phyloP scores from a whole-genome alignment of 2,113 vertebrate species.

The Dasyurus viverrinus region DNA sequence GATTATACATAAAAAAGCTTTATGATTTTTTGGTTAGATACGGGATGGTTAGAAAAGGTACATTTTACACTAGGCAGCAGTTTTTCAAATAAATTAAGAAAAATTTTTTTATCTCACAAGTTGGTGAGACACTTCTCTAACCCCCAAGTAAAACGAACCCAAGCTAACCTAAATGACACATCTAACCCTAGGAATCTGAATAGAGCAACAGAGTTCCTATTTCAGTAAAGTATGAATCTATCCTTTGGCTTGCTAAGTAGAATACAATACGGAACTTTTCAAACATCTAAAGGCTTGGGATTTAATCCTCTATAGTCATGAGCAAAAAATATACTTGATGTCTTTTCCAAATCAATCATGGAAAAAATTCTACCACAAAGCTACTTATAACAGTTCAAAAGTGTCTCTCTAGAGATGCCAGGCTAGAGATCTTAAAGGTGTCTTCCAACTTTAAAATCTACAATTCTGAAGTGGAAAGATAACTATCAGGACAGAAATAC shows the following conservation, averaged over 20 bases:
- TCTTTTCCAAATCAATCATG: slow-evolving; percentile 40
- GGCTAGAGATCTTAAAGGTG: background rate
- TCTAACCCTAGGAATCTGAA: background rate
- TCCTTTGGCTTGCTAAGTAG: background rate
- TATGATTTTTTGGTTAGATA: background rate
- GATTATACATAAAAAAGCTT: background rate
- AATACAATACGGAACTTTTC: background rate
- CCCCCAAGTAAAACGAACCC: background rate
- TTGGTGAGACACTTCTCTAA: background rate
- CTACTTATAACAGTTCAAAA: background rate
- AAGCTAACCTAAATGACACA: background rate
- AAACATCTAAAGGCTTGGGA: background rate
- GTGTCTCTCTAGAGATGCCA: background rate
- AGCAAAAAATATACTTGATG: slow-evolving; percentile 21
- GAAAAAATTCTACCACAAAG: slow-evolving; percentile 29
- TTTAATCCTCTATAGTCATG: slow-evolving; percentile 31
- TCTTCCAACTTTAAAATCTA: background rate
- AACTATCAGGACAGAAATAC: background rate
- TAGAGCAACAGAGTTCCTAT: background rate
- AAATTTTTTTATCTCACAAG: background rate
- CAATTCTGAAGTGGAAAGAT: background rate
- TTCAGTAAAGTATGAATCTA: background rate
- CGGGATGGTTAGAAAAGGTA: background rate
- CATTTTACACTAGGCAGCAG: background rate
- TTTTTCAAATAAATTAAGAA: background rate